Conservation (phyloP, 1,140 invertebrate species). For the Acromyrmex echinatior region DNA sequence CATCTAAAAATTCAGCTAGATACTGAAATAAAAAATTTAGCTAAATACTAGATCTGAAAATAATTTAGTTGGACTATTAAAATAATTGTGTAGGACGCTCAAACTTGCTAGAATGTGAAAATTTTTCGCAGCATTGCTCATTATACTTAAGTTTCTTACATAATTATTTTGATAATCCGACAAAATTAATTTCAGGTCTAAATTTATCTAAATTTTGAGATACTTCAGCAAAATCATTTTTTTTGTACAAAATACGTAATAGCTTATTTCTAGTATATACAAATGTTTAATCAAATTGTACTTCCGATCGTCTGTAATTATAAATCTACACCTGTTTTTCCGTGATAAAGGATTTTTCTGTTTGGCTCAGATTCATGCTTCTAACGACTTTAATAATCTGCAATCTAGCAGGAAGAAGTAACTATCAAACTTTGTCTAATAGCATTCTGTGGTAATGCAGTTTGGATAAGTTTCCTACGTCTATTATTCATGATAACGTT, state of each 20-base stretch:
- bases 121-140: too few species aligned
- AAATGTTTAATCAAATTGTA: neutral
- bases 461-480: slow-evolving; percentile 62
- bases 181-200: too few species aligned
- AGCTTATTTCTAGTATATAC: neutral
- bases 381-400: slow-evolving; percentile 50
- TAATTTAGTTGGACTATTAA: too few species aligned
- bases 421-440: slow-evolving; percentile 61
- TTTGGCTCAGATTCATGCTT: neutral
- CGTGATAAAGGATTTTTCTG: slow-evolving; percentile 29
- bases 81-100: too few species aligned
- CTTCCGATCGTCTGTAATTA: neutral
- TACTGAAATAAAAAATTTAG: too few species aligned
- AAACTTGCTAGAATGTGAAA: too few species aligned
- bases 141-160: too few species aligned
- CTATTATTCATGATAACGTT: slow-evolving; percentile 66
- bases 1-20: too few species aligned
- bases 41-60: too few species aligned
- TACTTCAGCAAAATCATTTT: too few species aligned
- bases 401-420: slow-evolving; percentile 57
- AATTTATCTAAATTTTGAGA: too few species aligned
- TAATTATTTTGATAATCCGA: too few species aligned
- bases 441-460: slow-evolving; percentile 62
- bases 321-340: neutral
- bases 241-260: neutral